Percentiles rank a stretch among this genome's conserved stretches.
phyloP scores from a whole-genome alignment of 2,888 invertebrate species.

The Caenorhabditis doughertyi region DNA sequence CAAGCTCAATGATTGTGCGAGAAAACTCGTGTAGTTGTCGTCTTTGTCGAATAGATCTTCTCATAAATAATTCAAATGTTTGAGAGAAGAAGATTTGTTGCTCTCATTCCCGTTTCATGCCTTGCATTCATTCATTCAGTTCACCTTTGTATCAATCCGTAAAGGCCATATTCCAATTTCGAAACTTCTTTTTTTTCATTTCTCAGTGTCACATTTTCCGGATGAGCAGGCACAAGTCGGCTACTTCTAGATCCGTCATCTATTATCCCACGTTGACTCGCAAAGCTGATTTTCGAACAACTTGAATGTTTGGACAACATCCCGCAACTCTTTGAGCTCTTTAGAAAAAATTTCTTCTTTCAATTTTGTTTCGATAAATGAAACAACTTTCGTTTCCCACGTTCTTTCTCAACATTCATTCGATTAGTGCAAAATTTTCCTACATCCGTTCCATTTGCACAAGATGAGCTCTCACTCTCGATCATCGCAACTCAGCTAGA shows the following conservation, averaged over 20 bases:
- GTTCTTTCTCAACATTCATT: slow-evolving; percentile 13
- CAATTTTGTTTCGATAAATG: background rate
- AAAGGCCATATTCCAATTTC: slow-evolving; percentile 15
- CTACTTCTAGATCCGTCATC: slow-evolving; percentile 36
- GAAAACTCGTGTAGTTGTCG: slow-evolving; percentile 39
- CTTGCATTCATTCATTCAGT: slow-evolving; percentile 42
- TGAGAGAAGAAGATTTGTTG: slow-evolving; percentile 41
- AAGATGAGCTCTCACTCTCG: slow-evolving; percentile 44
- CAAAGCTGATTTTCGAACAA: slow-evolving; percentile 35
- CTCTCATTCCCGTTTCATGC: slow-evolving; percentile 29
- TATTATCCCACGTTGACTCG: background rate
- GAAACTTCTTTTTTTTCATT: slow-evolving; percentile 29
- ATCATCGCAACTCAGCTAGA: slow-evolving; percentile 32
- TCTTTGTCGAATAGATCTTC: slow-evolving; percentile 27
- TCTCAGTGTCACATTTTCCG: slow-evolving; percentile 50
- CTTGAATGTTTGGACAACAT: slow-evolving; percentile 3
- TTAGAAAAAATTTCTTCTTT: background rate
- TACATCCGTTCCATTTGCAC: slow-evolving; percentile 52
- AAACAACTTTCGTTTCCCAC: slow-evolving; percentile 14
- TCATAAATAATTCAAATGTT: slow-evolving; percentile 55
- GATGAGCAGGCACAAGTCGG: slow-evolving; percentile 41
- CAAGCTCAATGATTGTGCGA: slow-evolving; percentile 17
- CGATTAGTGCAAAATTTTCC: slow-evolving; percentile 32
- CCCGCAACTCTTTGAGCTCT: background rate
- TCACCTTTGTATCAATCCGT: slow-evolving; percentile 38